Percentiles rank a stretch among this genome's conserved stretches.
Evolutionary conservation across 2,888 invertebrate species (phyloP).

Genomic region (Nezara viridula): DNA sequence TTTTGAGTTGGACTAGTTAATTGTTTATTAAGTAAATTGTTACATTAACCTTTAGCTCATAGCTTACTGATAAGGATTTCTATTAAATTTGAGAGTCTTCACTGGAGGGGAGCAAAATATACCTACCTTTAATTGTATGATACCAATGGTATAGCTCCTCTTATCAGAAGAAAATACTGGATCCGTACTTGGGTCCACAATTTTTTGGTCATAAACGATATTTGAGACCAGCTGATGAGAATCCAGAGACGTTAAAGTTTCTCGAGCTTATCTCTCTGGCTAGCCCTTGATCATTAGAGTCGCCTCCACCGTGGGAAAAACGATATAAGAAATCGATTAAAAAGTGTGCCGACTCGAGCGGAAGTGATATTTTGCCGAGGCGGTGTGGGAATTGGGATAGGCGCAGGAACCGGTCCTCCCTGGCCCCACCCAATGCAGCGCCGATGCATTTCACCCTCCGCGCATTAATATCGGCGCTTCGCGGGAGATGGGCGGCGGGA

Average conservation of each 20-base stretch:
- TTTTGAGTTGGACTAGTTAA: too few relatives aligned
- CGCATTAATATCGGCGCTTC: background rate
- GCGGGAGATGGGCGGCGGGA: background rate
- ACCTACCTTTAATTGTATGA: too few relatives aligned
- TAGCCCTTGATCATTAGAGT: slow-evolving; percentile 20
- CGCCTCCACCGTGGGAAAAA: slow-evolving; percentile 53
- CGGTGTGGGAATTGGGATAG: slow-evolving; percentile 57
- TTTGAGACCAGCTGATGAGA: background rate
- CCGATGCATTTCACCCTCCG: slow-evolving; percentile 35
- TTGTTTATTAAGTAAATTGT: too few relatives aligned
- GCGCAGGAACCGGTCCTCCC: slow-evolving; percentile 47
- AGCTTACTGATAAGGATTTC: too few relatives aligned
- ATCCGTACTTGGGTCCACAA: too few relatives aligned
- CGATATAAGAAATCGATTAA: slow-evolving; percentile 58
- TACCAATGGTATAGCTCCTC: too few relatives aligned
- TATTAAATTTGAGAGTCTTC: too few relatives aligned
- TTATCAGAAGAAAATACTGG: too few relatives aligned
- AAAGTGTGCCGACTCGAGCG: slow-evolving; percentile 54
- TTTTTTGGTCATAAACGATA: too few relatives aligned
- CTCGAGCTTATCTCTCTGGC: background rate
- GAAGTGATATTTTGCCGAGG: slow-evolving; percentile 54
- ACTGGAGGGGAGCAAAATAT: too few relatives aligned
- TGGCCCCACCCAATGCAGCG: slow-evolving; percentile 47
- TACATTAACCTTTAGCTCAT: too few relatives aligned
- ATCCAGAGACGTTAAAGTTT: background rate